Evolutionary conservation across 1,140 invertebrate genomes (phyloP), one percentile per base, ranked within the genome.

Genomic region (Dolichoris vasculosae): DNA sequence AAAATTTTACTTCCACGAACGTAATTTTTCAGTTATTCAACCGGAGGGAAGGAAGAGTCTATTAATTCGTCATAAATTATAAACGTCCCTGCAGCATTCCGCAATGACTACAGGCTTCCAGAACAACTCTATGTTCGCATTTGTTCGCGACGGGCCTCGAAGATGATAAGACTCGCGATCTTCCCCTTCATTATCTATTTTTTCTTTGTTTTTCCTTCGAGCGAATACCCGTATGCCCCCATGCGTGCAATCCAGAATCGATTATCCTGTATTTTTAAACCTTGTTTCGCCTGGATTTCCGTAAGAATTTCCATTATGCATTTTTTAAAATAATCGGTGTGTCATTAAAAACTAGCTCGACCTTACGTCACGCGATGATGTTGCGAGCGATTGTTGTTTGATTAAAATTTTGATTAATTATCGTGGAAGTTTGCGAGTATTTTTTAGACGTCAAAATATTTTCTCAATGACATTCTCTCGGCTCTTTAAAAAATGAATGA

Each of bases 31-130:
- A 40, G 59, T 40, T 73, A 13, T 23, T n/a, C n/a, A 15, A 43
- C n/a, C 38, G 43, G 38, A 43, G 8, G 11, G 17, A 2, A 9
- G 43, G 3, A 51, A 35, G 26, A 48, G 43, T 32, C 71, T 73
- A 76, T 83, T 83, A 83, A 76, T 83, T 64, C 11, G 7, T 38
- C 17, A n/a, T 76, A 76, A 76, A 83, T 83, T 83, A 76, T 48
- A 76, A 32, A 43, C 48, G 55, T 63, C 55, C 13, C 55, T 11
- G 17, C 11, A 48, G 55, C 32, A 40, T 38, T 79, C 20, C 30
- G 1, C 4, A 13, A 2, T 51, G 75, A 32, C 75, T 51, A 2
- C 11, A 8, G 48, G 20, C 4, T 63, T 35, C 35, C 32, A 32
- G 32, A 1, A 26, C 51, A 59, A 83, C 46, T 40, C 82, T 63